phyloP scores from a whole-genome alignment of 1,140 invertebrate genomes.

The Palaemon carinicauda region DNA sequence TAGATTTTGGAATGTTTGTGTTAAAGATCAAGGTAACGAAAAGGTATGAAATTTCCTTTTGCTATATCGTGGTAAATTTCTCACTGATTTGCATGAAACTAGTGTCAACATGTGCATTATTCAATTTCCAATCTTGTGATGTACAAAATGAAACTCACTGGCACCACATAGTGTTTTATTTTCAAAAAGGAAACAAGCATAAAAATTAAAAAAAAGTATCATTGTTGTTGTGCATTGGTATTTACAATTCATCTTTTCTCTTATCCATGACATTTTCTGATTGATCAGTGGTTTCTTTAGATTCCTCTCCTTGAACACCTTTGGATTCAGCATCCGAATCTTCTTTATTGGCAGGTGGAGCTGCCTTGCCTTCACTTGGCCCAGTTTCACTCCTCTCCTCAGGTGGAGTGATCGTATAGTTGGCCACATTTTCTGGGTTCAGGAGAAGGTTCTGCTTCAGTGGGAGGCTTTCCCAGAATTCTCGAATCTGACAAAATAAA shows the following conservation, averaged over 20 bases:
- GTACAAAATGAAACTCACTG: no score
- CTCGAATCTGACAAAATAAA: conserved; percentile 11
- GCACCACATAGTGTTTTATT: no score
- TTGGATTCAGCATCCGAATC: not conserved
- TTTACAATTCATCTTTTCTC: conserved; percentile 27
- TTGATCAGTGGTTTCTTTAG: not conserved
- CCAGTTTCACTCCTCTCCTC: not conserved
- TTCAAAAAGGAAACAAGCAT: no score
- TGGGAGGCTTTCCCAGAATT: conserved; percentile 30
- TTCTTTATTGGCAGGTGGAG: not conserved
- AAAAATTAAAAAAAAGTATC: no score
- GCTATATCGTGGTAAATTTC: no score
- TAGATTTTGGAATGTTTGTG: no score
- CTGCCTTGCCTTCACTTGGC: not conserved
- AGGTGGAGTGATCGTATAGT: not conserved
- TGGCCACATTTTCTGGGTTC: conserved; percentile 1
- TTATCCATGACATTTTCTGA: not conserved
- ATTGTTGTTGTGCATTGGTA: no score
- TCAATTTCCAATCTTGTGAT: no score
- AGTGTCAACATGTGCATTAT: no score
- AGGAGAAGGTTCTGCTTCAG: conserved; percentile 27
- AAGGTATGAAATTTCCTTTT: no score
- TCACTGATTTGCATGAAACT: no score
- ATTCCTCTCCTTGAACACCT: not conserved
- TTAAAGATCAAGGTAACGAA: no score